Conservation (phyloP, 2,113 vertebrate species). For the Conger conger region DNA sequence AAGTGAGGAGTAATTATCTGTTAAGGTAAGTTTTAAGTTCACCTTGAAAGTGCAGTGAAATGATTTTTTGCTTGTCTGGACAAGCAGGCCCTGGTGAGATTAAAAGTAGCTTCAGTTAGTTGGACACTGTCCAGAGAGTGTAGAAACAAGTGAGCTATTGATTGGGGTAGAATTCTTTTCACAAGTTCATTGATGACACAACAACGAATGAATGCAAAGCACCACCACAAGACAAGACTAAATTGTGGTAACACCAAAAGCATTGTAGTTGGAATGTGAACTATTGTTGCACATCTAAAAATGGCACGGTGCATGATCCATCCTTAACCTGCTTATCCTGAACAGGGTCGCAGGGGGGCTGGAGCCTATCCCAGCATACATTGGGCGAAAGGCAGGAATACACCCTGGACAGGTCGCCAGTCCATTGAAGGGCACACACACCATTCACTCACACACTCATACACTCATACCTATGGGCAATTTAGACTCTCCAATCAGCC, state of each 20-base stretch:
- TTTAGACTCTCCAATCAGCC: no score
- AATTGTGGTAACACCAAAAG: background rate
- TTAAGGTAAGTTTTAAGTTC: background rate
- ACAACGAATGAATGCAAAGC: background rate
- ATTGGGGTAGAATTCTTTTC: background rate
- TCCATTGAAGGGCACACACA: no score
- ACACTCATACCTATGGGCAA: no score
- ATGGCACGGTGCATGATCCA: background rate
- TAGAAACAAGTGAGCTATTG: background rate
- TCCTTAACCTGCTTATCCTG: no score
- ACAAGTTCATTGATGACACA: background rate
- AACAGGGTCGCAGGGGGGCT: no score
- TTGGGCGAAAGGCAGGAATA: no score
- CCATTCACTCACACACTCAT: no score
- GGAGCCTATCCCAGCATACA: no score
- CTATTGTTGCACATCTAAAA: background rate
- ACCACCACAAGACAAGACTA: background rate
- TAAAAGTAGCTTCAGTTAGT: background rate
- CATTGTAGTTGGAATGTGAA: background rate
- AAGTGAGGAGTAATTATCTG: background rate
- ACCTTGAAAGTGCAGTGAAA: background rate
- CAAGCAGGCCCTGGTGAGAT: background rate
- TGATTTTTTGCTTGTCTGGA: conserved; percentile 3
- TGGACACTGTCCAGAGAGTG: background rate
- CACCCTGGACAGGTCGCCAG: no score